Percentiles rank a stretch among this genome's conserved stretches.
These are phyloP conservation scores for Microtus pennsylvanicus DNA, from an alignment of 2,113 vertebrate genomes.

Conservation along the genomic window DNA sequence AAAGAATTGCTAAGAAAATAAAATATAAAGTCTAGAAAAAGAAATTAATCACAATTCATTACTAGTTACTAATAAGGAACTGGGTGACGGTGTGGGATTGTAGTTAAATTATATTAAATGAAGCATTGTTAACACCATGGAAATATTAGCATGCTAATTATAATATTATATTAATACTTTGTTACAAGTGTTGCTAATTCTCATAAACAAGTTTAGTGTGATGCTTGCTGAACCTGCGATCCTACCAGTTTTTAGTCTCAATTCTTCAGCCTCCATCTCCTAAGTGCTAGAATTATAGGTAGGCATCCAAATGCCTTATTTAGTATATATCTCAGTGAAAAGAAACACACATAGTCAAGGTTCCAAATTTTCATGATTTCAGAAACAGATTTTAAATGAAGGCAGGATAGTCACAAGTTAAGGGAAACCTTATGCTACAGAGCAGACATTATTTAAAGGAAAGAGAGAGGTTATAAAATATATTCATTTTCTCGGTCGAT, in stretches of 20 bases:
- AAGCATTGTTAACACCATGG: not conserved
- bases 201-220: not conserved
- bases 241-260: not conserved
- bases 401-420: not conserved
- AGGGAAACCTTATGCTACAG: not conserved
- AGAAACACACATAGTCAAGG: not conserved
- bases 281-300: not conserved
- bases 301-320: not conserved
- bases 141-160: not conserved
- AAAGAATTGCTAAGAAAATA: not conserved
- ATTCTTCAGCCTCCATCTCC: not conserved
- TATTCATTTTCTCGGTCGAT: not conserved
- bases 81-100: rapidly evolving
- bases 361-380: not conserved
- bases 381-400: not conserved
- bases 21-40: not conserved
- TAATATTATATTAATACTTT: not conserved
- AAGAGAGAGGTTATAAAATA: not conserved
- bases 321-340: not conserved
- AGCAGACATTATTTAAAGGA: not conserved
- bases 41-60: not conserved
- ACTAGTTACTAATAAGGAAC: conserved; percentile 17
- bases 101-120: conserved; percentile 1
- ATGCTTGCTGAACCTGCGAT: rapidly evolving
- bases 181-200: not conserved